Conservation (phyloP, 2,797 vertebrate genomes). For the Enteromius thamalakanensis region DNA sequence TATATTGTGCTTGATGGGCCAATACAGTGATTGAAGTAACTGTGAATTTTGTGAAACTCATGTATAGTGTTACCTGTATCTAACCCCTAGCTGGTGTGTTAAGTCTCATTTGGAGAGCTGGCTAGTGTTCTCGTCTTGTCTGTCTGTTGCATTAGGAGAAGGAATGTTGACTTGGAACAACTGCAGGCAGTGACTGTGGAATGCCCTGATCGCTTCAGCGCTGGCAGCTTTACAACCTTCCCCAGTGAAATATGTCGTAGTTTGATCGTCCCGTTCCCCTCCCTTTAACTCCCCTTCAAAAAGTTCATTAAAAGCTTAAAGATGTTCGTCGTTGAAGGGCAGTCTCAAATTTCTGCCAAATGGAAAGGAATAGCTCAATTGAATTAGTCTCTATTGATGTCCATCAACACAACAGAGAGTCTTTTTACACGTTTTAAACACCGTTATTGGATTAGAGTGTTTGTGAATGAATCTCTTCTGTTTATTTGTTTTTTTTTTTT, state of each 20-base stretch:
- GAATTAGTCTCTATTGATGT: neutral
- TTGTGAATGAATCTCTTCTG: neutral
- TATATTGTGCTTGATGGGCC: neutral
- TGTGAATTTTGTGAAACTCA: neutral
- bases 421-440: slow-evolving; percentile 16
- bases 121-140: slow-evolving; percentile 27
- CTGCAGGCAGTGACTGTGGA: slow-evolving; percentile 66
- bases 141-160: slow-evolving; percentile 56
- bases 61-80: neutral
- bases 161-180: slow-evolving; percentile 74
- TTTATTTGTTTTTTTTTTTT: too few relatives aligned
- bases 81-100: neutral
- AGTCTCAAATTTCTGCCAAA: slow-evolving; percentile 22
- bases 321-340: slow-evolving; percentile 26
- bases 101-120: slow-evolving; percentile 22
- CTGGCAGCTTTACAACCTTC: slow-evolving; percentile 77
- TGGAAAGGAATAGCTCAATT: slow-evolving; percentile 13
- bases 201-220: slow-evolving; percentile 71
- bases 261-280: slow-evolving; percentile 46
- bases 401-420: slow-evolving; percentile 7
- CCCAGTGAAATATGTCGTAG: slow-evolving; percentile 50
- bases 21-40: neutral
- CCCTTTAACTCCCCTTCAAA: slow-evolving; percentile 33
- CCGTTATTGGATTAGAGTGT: slow-evolving; percentile 1
- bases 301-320: slow-evolving; percentile 40